Conservation (phyloP, 1,140 invertebrate genomes). For the Philotrypesis tridentata region DNA sequence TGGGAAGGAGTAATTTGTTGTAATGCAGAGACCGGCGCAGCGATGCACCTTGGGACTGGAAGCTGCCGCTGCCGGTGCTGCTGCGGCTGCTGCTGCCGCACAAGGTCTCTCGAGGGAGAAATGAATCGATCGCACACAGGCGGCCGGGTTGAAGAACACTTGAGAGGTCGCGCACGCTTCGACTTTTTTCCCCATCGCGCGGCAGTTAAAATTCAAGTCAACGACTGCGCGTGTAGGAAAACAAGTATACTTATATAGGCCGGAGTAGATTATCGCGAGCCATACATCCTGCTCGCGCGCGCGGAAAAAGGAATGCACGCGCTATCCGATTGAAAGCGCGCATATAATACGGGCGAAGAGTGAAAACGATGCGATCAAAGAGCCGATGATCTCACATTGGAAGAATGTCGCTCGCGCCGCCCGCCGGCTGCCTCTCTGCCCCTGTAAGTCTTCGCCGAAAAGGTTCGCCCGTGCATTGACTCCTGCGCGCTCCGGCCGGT, state of each 20-base stretch:
- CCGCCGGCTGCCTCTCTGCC: background rate
- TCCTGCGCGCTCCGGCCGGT: conserved; percentile 28
- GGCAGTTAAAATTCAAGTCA: too few relatives aligned
- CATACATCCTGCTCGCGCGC: background rate
- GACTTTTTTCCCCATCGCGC: conserved; percentile 2
- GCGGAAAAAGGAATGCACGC: background rate
- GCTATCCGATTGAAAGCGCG: background rate
- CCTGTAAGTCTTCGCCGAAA: conserved; percentile 36
- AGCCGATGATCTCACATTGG: conserved; percentile 67
- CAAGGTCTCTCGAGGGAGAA: conserved; percentile 43
- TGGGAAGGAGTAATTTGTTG: conserved; percentile 42
- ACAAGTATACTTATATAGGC: background rate
- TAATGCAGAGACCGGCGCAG: conserved; percentile 37
- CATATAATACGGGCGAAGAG: conserved; percentile 29
- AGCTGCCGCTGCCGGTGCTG: too few relatives aligned
- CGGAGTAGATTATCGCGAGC: background rate
- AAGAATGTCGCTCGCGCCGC: conserved; percentile 67
- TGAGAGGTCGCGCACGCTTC: conserved; percentile 10
- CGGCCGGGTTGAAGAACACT: background rate
- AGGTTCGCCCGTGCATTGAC: conserved; percentile 34
- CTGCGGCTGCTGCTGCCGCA: too few relatives aligned
- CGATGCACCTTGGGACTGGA: conserved; percentile 38
- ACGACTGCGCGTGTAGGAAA: too few relatives aligned
- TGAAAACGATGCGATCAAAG: conserved; percentile 54
- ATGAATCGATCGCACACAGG: conserved; percentile 17